A percentile compares a stretch with the other conserved stretches of the same genome.
phyloP scores from a whole-genome alignment of 2,888 invertebrate genomes.

The Hypercompe scribonia region DNA sequence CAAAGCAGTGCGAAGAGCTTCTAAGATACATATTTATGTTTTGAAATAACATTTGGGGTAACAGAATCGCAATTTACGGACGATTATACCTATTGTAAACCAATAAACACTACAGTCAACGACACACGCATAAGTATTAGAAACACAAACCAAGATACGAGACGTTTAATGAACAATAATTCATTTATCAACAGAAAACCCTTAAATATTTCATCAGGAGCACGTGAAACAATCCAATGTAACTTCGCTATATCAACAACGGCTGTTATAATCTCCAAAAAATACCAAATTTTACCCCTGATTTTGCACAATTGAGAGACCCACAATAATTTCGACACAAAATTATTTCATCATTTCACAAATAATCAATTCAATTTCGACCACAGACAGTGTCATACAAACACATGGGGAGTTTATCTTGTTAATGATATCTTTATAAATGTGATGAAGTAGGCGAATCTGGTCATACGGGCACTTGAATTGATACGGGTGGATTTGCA shows the following conservation, averaged over 20 bases:
- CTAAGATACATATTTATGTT: slow-evolving; percentile 68
- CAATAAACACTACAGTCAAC: slow-evolving; percentile 58
- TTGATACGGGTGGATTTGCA: slow-evolving; percentile 79
- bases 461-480: slow-evolving; percentile 77
- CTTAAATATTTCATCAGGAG: slow-evolving; percentile 22
- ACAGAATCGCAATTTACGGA: slow-evolving; percentile 68
- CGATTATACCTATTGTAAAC: slow-evolving; percentile 64
- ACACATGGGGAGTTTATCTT: slow-evolving; percentile 71
- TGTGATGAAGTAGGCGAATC: slow-evolving; percentile 81
- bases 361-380: slow-evolving; percentile 81
- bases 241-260: not conserved
- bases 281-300: slow-evolving; percentile 28
- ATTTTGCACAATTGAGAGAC: slow-evolving; percentile 53
- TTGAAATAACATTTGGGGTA: slow-evolving; percentile 70
- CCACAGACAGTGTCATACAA: slow-evolving; percentile 66
- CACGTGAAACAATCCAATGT: not conserved
- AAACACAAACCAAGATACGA: slow-evolving; percentile 44
- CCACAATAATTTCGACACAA: slow-evolving; percentile 64
- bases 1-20: slow-evolving; percentile 70
- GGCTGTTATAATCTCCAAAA: slow-evolving; percentile 19
- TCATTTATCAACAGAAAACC: slow-evolving; percentile 36
- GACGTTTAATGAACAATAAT: slow-evolving; percentile 40
- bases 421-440: slow-evolving; percentile 85
- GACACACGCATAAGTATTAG: slow-evolving; percentile 45
- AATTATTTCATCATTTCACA: slow-evolving; percentile 73